These are phyloP conservation scores for Deilephila elpenor DNA, from an alignment of 2,888 invertebrate species.

Conservation along the genomic window DNA sequence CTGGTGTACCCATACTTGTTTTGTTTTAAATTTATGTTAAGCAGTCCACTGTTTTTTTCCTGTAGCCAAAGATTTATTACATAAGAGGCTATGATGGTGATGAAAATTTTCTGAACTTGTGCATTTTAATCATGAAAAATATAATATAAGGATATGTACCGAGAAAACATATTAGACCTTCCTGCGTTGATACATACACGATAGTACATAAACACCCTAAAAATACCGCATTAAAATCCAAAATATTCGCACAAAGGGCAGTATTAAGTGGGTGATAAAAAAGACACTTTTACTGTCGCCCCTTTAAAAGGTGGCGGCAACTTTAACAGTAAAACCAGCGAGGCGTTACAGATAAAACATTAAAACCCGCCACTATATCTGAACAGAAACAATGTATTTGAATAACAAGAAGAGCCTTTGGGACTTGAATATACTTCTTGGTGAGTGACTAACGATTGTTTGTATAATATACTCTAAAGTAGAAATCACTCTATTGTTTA, in stretches of 20 bases:
- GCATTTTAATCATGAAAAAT: too few species aligned
- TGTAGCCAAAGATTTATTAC: too few species aligned
- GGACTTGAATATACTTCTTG: neutral
- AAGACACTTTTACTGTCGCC: constrained; percentile 59
- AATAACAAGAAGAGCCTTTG: constrained; percentile 13
- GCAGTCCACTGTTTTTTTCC: too few species aligned
- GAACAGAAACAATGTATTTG: constrained; percentile 42
- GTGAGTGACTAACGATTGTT: neutral
- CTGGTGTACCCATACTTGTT: too few species aligned
- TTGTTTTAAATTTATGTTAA: too few species aligned
- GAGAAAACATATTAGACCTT: neutral
- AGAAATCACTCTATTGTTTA: too few species aligned
- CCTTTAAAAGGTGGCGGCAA: constrained; percentile 61
- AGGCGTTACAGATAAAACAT: constrained; percentile 77
- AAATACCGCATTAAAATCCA: constrained; percentile 1
- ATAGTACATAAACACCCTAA: neutral
- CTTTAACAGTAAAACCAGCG: constrained; percentile 77
- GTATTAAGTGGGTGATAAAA: constrained; percentile 52
- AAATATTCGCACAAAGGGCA: constrained; percentile 41
- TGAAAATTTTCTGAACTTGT: too few species aligned
- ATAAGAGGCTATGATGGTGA: too few species aligned
- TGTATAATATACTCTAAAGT: neutral
- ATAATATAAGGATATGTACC: too few species aligned
- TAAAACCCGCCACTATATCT: constrained; percentile 53
- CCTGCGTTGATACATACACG: neutral